Base-by-base conservation (phyloP, 2,797 vertebrate genomes). In the Chaunax sp. region DNA sequence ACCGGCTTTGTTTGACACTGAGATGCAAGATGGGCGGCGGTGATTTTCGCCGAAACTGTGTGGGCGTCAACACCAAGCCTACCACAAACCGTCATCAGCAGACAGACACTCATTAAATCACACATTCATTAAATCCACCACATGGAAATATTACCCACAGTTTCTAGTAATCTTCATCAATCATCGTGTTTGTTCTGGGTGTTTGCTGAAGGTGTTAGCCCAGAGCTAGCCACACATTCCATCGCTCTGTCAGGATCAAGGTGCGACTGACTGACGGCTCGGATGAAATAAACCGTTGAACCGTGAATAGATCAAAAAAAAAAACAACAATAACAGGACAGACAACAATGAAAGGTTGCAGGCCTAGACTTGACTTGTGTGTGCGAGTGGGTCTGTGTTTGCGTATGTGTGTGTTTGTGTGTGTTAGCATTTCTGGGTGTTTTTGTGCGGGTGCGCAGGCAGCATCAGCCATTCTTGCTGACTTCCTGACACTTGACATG, bases 401-500 rank as follows among this genome's bases (percentile, higher is more conserved):
- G 13, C 43, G 51, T 51, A 62, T 58, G 50, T 53, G 55, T 52
- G 45, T 35, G 53, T 69, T 51, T 19, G 70, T 40, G 64, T 37
- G 62, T 28, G 51, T 16, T 33, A 9, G 72, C 16, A 20, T 58
- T 37, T 64, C 25, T 26, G 47, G 30, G n/a, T 54, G 49, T 62
- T 73, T 38, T 47, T 65, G 81, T 70, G 77, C 66, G 69, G 19
- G 46, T 77, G 80, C 69, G 87, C 50, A 66, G 71, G 64, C 80
- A 69, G 78, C 16, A 81, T 85, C 84, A 83, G 72, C 78, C 72
- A 83, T 86, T 89, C 86, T 89, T 84, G 90, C 84, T 86, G 90
- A 88, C 88, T 90, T 84, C 78, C 87, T 88, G 90, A 91, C 85
- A 87, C 84, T 86, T 91, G 90, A 90, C 90, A 90, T 89, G 90